A percentile compares a stretch with the other conserved stretches of the same genome.
Conservation (phyloP, 1,140 invertebrate species). For the Daktulosphaira vitifoliae region DNA sequence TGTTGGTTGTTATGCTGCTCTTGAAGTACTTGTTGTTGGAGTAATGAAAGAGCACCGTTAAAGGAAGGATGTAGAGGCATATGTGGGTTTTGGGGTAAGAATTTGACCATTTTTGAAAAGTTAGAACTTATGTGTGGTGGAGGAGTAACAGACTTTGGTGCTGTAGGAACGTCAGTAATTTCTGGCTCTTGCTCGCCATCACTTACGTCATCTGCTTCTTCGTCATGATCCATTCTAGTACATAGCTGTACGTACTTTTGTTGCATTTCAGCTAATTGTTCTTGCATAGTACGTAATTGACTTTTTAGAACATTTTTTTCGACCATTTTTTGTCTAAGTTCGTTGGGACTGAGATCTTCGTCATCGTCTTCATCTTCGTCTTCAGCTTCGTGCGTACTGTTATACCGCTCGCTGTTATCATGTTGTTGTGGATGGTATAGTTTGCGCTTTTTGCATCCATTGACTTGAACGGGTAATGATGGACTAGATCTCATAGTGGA, state of each 20-base stretch:
- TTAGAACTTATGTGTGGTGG: conserved; percentile 51
- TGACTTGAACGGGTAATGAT: conserved; percentile 60
- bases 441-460: conserved; percentile 91
- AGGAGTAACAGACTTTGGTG: conserved; percentile 46
- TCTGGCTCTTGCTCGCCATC: conserved; percentile 53
- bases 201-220: conserved; percentile 16
- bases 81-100: conserved; percentile 48
- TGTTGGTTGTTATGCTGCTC: conserved; percentile 36
- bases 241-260: conserved; percentile 80
- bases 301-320: conserved; percentile 75
- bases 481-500: conserved; percentile 82
- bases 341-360: conserved; percentile 52
- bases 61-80: conserved; percentile 39
- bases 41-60: conserved; percentile 39
- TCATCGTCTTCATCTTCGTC: conserved; percentile 51
- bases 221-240: conserved; percentile 67
- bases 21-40: conserved; percentile 40
- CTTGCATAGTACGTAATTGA: conserved; percentile 76
- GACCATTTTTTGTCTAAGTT: conserved; percentile 69
- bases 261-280: conserved; percentile 81
- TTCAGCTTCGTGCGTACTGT: conserved; percentile 44
- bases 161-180: conserved; percentile 48
- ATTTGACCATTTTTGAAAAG: conserved; percentile 61
- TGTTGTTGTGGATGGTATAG: conserved; percentile 94
- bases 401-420: conserved; percentile 61